A percentile compares a stretch with the other conserved stretches of the same genome.
Evolutionary conservation across 2,888 invertebrate genomes (phyloP).

Genomic region (Ectropis crepuscularia): DNA sequence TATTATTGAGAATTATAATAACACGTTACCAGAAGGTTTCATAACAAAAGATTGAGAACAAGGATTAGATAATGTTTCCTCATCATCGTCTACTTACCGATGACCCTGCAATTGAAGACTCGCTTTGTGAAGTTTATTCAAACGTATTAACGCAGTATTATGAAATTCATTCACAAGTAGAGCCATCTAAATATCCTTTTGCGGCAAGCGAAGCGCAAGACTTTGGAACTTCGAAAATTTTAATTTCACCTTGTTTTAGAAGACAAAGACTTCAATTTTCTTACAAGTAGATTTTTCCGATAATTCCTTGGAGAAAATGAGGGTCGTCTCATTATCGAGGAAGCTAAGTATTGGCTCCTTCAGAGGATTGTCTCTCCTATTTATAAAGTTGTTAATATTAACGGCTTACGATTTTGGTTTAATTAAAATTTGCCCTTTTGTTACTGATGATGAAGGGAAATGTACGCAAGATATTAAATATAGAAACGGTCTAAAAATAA

Average conservation of each 20-base stretch:
- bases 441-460: too few relatives aligned
- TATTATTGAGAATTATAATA: too few relatives aligned
- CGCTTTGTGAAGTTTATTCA: neutral
- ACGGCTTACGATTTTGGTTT: too few relatives aligned
- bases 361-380: neutral
- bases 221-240: conserved; percentile 27
- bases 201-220: conserved; percentile 13
- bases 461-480: too few relatives aligned
- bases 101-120: too few relatives aligned
- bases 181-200: conserved; percentile 11
- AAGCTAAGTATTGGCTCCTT: conserved; percentile 11
- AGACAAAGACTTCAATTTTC: conserved; percentile 24
- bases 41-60: too few relatives aligned
- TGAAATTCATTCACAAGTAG: conserved; percentile 7
- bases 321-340: conserved; percentile 18
- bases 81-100: too few relatives aligned
- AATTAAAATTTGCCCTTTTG: too few relatives aligned
- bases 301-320: conserved; percentile 25
- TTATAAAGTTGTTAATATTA: neutral
- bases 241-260: conserved; percentile 28
- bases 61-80: too few relatives aligned
- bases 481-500: too few relatives aligned
- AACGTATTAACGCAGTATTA: neutral
- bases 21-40: too few relatives aligned
- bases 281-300: conserved; percentile 28